Evolutionary conservation across 2,797 vertebrate species (phyloP), one percentile per base, ranked within the genome.

Genomic region (Apodemus agrarius): DNA sequence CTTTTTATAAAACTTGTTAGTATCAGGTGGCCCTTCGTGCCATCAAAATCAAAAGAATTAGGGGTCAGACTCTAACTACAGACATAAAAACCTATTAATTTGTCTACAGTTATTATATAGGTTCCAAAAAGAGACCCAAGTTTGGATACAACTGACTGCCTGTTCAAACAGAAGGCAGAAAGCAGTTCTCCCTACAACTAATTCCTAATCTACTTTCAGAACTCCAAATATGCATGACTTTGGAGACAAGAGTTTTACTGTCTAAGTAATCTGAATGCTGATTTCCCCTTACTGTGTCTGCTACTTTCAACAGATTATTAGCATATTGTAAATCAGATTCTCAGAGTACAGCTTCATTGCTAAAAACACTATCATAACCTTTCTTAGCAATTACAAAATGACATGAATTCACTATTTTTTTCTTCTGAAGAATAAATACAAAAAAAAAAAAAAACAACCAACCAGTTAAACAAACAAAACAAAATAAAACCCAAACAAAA

Each of bases 21-120:
- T 97, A 98, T 98, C 98, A 98, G 96, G 96, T 94, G 96, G 98
- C 97, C 97, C 96, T 75, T 93, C 98, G 98, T 98, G 98, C 97
- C 97, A 98, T 97, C 96, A 97, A 96, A 96, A 97, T 97, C 61
- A 46, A 63, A n/a, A 94, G 97, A 98, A 97, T 95, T 93, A 98
- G 90, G 61, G 96, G 98, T 98, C 98, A 98, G 96, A 97, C 95
- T 97, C 94, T 97, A 79, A 12, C 49, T 81, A 86, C 75, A 98
- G 94, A 97, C 95, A 80, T 96, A 88, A 97, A 96, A 87, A 82
- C 97, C 98, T 98, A 98, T 94, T 95, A 98, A 98, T 89, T 90
- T 94, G 95, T 92, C 95, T 97, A 95, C 97, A 96, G 98, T 97
- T 97, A 97, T 22, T 78, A 97, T 87, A 97, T 9, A 94, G 91